Percentiles rank a stretch among this genome's conserved stretches.
Evolutionary conservation across 2,888 invertebrate genomes (phyloP).

Genomic region (Molorchus minor): DNA sequence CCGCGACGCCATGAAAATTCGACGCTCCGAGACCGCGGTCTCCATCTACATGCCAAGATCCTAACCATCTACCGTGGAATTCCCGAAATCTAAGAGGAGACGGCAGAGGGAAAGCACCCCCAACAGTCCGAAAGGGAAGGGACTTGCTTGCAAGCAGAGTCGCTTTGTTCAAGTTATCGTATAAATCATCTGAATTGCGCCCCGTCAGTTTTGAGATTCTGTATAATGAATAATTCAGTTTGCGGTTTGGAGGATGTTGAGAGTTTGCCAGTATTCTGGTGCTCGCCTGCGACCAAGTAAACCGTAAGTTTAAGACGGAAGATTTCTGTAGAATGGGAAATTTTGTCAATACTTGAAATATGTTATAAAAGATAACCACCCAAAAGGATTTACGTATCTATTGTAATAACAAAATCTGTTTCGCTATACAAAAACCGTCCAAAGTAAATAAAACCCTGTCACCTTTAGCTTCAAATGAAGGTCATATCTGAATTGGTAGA

Average conservation of each 20-base stretch:
- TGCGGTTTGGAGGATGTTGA: conserved; percentile 39
- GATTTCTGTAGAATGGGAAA: too few relatives aligned
- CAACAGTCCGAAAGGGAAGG: neutral
- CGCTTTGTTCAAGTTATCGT: conserved; percentile 26
- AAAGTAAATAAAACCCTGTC: too few relatives aligned
- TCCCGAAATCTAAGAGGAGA: conserved; percentile 8
- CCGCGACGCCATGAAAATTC: conserved; percentile 50
- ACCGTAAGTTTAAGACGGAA: neutral
- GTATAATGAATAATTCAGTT: conserved; percentile 47
- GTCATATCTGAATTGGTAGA: too few relatives aligned
- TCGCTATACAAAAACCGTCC: too few relatives aligned
- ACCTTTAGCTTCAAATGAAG: too few relatives aligned
- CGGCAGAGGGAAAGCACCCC: neutral
- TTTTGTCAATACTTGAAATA: too few relatives aligned
- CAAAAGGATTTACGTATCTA: too few relatives aligned
- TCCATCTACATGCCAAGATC: conserved; percentile 48
- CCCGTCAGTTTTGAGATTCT: conserved; percentile 44
- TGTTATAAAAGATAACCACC: too few relatives aligned
- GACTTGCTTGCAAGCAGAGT: neutral
- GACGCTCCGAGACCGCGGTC: conserved; percentile 46
- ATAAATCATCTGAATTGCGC: conserved; percentile 45
- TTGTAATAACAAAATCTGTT: too few relatives aligned
- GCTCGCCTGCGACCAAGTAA: neutral
- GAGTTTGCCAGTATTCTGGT: conserved; percentile 38
- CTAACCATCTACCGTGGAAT: conserved; percentile 27